Evolutionary conservation across 2,113 vertebrate species (phyloP).

Genomic region (Chamaea fasciata): DNA sequence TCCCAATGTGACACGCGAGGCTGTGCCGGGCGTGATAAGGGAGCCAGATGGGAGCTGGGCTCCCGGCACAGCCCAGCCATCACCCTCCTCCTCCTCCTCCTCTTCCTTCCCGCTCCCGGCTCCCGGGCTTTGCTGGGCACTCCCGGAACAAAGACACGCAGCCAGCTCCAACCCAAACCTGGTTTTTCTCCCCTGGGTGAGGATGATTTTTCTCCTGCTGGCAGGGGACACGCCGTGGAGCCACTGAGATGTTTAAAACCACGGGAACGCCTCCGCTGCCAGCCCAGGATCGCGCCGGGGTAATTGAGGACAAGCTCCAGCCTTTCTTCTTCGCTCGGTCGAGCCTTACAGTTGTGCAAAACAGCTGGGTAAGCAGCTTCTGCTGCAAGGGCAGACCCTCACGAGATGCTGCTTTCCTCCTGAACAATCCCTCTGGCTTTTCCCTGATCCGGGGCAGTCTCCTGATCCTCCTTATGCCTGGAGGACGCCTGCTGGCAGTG

Average conservation of each 20-base stretch:
- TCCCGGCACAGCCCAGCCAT: neutral
- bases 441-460: neutral
- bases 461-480: neutral
- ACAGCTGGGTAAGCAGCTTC: neutral
- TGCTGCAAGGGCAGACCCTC: neutral
- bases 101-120: neutral
- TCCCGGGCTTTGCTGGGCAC: accelerated
- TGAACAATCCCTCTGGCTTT: neutral
- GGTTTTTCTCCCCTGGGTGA: accelerated
- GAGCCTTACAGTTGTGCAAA: neutral
- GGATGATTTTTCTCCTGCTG: neutral
- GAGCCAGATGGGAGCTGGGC: conserved; percentile 39
- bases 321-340: neutral
- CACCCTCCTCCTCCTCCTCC: neutral
- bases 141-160: neutral
- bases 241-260: neutral
- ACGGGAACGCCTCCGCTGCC: accelerated
- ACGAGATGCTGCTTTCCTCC: neutral
- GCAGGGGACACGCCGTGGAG: neutral
- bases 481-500: neutral
- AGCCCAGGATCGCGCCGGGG: neutral
- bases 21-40: conserved; percentile 50
- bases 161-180: neutral
- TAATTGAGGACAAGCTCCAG: neutral
- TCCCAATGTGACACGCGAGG: conserved; percentile 42